Conservation (phyloP, 1,140 invertebrate genomes). For the Hylaeus anthracinus region DNA sequence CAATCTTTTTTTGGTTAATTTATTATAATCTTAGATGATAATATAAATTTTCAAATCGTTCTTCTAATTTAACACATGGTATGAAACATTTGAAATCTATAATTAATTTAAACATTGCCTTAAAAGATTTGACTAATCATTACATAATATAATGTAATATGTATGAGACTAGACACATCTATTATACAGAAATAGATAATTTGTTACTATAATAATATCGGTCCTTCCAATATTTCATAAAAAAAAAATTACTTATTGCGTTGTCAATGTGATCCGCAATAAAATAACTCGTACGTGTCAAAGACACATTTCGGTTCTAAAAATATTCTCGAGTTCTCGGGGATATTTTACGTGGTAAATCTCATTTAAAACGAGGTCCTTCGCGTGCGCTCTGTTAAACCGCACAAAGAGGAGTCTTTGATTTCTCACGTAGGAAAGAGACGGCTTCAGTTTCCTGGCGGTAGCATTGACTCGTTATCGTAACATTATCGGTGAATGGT, state of each 20-base stretch:
- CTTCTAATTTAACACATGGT: no score
- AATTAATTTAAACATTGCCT: no score
- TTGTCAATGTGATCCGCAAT: neutral
- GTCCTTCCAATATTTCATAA: no score
- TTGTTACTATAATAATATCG: no score
- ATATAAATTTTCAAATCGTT: no score
- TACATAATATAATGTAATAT: no score
- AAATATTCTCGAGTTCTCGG: neutral
- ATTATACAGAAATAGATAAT: no score
- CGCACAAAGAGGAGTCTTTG: slow-evolving; percentile 9
- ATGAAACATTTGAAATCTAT: no score
- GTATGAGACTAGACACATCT: no score
- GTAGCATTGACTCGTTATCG: slow-evolving; percentile 60
- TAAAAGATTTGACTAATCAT: no score
- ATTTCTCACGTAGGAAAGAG: slow-evolving; percentile 37
- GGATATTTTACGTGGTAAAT: slow-evolving; percentile 1
- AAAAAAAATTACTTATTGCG: neutral
- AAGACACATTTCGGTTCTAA: neutral
- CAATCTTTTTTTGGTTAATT: no score
- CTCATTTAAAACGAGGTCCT: neutral
- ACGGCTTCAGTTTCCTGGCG: neutral
- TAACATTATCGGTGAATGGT: slow-evolving; percentile 54
- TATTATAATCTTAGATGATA: no score
- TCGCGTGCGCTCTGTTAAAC: slow-evolving; percentile 3
- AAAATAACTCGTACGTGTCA: neutral